These are phyloP conservation scores for Pocillopora meandrina DNA, from an alignment of 92 coral and sea anemone genomes.

Conservation along the genomic window DNA sequence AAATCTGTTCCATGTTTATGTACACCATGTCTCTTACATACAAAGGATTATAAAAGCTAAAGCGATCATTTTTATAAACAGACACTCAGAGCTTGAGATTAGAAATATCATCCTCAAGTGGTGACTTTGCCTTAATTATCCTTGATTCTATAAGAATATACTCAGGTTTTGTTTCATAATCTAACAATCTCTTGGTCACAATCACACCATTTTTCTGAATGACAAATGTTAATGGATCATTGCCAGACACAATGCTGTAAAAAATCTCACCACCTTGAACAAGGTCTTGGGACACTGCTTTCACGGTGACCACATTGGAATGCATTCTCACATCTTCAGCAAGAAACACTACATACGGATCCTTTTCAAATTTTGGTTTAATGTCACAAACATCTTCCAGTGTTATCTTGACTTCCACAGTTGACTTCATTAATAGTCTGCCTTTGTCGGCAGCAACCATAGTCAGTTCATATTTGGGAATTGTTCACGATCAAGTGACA, in stretches of 20 bases:
- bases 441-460: slow-evolving; percentile 90
- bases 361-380: slow-evolving; percentile 75
- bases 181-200: slow-evolving; percentile 61
- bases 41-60: slow-evolving; percentile 62
- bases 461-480: slow-evolving; percentile 69
- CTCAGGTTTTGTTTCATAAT: slow-evolving; percentile 77
- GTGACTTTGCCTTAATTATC: slow-evolving; percentile 40
- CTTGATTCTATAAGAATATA: slow-evolving; percentile 74
- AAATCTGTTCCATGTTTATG: slow-evolving; percentile 60
- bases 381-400: slow-evolving; percentile 86
- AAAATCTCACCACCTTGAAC: slow-evolving; percentile 53
- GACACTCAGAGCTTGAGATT: slow-evolving; percentile 82
- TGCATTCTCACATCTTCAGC: slow-evolving; percentile 56
- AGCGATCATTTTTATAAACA: slow-evolving; percentile 61
- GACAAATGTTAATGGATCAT: slow-evolving; percentile 69
- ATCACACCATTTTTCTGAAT: slow-evolving; percentile 77
- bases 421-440: slow-evolving; percentile 56
- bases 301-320: slow-evolving; percentile 58
- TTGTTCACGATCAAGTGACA: slow-evolving; percentile 79
- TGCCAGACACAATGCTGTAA: slow-evolving; percentile 79
- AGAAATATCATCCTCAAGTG: slow-evolving; percentile 56
- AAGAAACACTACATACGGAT: slow-evolving; percentile 57
- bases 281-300: slow-evolving; percentile 80
- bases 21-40: slow-evolving; percentile 64
- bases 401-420: slow-evolving; percentile 66